phyloP scores from a whole-genome alignment of 2,113 vertebrate genomes.

The Lagopus leucura region DNA sequence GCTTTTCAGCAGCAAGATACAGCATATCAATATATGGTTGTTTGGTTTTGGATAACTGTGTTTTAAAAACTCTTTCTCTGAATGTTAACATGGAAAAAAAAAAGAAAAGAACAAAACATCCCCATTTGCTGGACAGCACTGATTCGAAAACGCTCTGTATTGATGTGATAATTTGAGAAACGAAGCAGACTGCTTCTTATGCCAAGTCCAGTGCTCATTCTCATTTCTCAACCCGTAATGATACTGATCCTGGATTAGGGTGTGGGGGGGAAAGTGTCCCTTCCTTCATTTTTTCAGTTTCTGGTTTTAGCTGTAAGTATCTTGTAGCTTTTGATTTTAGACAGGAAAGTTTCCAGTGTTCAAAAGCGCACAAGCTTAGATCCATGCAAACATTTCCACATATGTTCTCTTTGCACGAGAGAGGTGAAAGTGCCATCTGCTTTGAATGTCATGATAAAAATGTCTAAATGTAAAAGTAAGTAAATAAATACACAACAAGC shows the following conservation, averaged over 20 bases:
- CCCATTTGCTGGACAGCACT: not conserved
- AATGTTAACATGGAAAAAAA: not conserved
- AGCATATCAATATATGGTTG: not conserved
- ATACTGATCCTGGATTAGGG: not conserved
- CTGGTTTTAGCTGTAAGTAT: not conserved
- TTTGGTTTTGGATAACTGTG: not conserved
- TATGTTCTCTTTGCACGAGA: not conserved
- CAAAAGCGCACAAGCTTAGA: not conserved
- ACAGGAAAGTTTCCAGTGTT: not conserved
- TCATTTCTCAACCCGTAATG: not conserved
- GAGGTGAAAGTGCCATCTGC: not conserved
- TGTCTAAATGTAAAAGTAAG: not conserved
- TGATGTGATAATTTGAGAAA: constrained; percentile 38
- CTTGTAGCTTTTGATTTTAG: not conserved
- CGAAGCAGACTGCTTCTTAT: not conserved
- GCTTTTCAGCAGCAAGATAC: not conserved
- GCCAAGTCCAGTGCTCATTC: not conserved
- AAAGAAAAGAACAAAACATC: not conserved
- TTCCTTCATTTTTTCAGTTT: not conserved
- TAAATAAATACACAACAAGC: not conserved
- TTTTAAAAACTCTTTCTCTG: not conserved
- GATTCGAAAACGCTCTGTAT: not conserved
- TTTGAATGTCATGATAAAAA: not conserved
- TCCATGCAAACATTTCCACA: not conserved
- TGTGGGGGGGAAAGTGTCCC: not conserved